Conservation (phyloP, 2,797 vertebrate genomes). For the Emys orbicularis region DNA sequence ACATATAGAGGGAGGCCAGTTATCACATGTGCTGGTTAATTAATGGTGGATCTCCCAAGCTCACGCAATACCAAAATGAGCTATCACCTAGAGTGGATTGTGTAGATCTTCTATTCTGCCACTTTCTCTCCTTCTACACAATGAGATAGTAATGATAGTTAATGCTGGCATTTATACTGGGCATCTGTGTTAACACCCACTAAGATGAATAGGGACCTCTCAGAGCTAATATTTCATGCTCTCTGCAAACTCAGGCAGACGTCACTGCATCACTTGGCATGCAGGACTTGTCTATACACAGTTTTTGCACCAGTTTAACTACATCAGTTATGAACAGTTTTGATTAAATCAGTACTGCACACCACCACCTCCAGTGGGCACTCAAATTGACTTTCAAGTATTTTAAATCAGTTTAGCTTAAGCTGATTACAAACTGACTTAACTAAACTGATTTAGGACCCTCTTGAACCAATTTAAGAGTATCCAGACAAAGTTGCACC, state of each 20-base stretch:
- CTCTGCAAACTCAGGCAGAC: neutral
- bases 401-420: neutral
- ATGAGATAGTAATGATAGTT: neutral
- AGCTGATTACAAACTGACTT: neutral
- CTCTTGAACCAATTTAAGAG: neutral
- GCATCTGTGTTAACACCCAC: neutral
- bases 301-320: neutral
- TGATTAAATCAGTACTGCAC: neutral
- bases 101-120: neutral
- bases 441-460: neutral
- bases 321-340: neutral
- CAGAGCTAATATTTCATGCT: neutral
- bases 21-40: neutral
- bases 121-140: neutral
- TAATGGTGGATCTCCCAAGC: neutral
- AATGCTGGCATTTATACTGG: neutral
- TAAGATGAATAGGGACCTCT: neutral
- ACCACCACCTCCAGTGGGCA: neutral
- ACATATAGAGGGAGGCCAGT: neutral
- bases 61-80: neutral
- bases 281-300: neutral
- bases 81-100: neutral
- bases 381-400: neutral
- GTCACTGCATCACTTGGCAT: neutral
- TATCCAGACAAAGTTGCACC: neutral